phyloP scores from a whole-genome alignment of 2,113 vertebrate genomes.

The Eidolon helvum region DNA sequence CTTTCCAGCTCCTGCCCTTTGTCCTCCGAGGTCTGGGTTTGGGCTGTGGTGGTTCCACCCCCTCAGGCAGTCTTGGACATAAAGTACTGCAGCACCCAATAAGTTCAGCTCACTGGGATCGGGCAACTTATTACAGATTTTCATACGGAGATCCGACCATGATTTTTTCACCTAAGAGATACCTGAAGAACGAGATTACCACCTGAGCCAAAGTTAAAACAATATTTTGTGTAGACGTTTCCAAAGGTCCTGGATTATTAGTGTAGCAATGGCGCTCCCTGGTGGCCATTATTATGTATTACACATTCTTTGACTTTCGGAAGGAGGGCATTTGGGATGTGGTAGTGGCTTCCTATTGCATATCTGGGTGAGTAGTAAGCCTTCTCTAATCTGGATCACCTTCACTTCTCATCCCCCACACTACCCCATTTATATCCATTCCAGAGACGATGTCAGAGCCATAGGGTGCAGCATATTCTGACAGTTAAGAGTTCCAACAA shows the following conservation, averaged over 20 bases:
- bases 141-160: not conserved
- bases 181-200: not conserved
- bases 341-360: not conserved
- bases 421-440: not conserved
- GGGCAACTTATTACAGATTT: not conserved
- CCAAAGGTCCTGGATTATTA: not conserved
- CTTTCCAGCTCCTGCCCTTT: not conserved
- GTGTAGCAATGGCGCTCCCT: constrained; percentile 10
- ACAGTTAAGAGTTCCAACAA: not conserved
- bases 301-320: not conserved
- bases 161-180: not conserved
- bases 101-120: not conserved
- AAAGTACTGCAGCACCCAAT: not conserved
- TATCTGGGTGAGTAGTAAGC: not conserved
- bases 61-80: not conserved
- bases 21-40: not conserved
- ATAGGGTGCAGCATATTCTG: not conserved
- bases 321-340: not conserved
- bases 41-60: not conserved
- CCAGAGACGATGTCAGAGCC: not conserved
- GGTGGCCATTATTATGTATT: not conserved
- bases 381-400: not conserved
- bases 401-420: not conserved
- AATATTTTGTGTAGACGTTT: not conserved
- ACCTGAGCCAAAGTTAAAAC: not conserved